phyloP scores from a whole-genome alignment of 1,140 invertebrate species.

The Drosophila obscura region DNA sequence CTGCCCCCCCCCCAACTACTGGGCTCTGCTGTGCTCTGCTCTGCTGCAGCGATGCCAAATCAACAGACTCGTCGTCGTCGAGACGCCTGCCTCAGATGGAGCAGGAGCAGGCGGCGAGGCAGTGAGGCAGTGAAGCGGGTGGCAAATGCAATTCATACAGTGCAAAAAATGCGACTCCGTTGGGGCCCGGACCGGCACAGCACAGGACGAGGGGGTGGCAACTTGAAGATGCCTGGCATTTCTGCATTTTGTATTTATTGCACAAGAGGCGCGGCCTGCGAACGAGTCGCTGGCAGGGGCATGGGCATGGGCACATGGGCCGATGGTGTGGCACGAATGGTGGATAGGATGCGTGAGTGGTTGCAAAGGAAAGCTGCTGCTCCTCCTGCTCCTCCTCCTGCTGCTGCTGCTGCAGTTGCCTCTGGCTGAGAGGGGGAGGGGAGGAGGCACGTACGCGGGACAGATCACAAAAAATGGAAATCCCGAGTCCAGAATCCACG shows the following conservation, averaged over 20 bases:
- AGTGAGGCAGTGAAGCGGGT: slow-evolving; percentile 5
- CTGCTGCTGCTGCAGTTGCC: slow-evolving; percentile 52
- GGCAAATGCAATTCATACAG: slow-evolving; percentile 47
- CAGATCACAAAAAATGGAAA: slow-evolving; percentile 46
- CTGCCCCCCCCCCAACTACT: too few relatives aligned
- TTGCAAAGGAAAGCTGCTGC: slow-evolving; percentile 38
- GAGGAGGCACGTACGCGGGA: slow-evolving; percentile 60
- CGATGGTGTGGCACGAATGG: neutral
- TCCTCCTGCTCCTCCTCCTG: too few relatives aligned
- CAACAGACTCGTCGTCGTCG: slow-evolving; percentile 68
- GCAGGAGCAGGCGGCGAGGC: slow-evolving; percentile 3
- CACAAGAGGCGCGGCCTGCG: slow-evolving; percentile 33
- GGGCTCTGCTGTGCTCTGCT: slow-evolving; percentile 5
- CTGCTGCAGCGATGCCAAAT: slow-evolving; percentile 63
- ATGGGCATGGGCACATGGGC: neutral
- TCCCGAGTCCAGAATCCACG: slow-evolving; percentile 35
- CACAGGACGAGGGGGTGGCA: slow-evolving; percentile 9
- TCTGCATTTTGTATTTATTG: slow-evolving; percentile 81
- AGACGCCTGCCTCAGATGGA: slow-evolving; percentile 57
- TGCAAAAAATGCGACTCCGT: slow-evolving; percentile 27
- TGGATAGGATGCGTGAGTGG: neutral
- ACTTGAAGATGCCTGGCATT: slow-evolving; percentile 71
- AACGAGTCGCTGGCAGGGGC: neutral
- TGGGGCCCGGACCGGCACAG: slow-evolving; percentile 3
- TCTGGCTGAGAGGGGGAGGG: neutral